A percentile compares a stretch with the other conserved stretches of the same genome.
These are phyloP conservation scores for Progne subis DNA, from an alignment of 2,113 vertebrate genomes.

Conservation along the genomic window DNA sequence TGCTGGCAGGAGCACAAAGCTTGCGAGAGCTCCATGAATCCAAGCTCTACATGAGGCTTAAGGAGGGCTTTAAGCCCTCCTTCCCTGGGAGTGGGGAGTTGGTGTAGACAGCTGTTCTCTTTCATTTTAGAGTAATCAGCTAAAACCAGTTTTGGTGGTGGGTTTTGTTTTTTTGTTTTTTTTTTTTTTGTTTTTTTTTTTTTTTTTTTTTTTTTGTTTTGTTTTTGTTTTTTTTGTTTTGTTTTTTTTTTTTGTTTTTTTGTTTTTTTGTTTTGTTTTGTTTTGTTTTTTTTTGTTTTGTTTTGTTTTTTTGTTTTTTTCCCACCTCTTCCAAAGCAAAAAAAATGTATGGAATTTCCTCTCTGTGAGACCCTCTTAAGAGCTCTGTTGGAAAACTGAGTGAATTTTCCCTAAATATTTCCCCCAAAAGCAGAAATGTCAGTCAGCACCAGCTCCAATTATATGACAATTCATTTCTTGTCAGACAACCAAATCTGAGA, in stretches of 20 bases:
- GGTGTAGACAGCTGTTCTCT: conserved; percentile 25
- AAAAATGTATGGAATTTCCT: conserved; percentile 46
- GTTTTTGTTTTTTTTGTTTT: too few species aligned
- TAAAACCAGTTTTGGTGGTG: not conserved
- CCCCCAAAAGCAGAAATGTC: conserved; percentile 24
- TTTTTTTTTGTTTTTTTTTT: not conserved
- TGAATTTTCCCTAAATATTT: conserved; percentile 34
- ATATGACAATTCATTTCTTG: conserved; percentile 2
- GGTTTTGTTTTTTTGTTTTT: not conserved
- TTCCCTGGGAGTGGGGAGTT: not conserved
- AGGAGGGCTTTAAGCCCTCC: not conserved
- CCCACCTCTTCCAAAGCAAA: not conserved
- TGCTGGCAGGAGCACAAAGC: not conserved
- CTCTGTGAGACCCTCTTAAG: conserved; percentile 13
- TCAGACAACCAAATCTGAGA: conserved; percentile 11
- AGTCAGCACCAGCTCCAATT: not conserved
- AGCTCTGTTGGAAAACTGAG: conserved; percentile 9
- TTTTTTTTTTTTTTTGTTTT: not conserved
- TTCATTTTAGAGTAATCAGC: conserved; percentile 37
- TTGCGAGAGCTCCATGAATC: not conserved
- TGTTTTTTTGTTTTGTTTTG: too few species aligned
- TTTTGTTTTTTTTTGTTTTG: too few species aligned
- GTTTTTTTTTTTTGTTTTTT: not conserved
- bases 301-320: not conserved
- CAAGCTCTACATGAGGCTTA: not conserved